These are phyloP conservation scores for Drosophila suzukii DNA, from an alignment of 1,140 invertebrate genomes.

Conservation along the genomic window DNA sequence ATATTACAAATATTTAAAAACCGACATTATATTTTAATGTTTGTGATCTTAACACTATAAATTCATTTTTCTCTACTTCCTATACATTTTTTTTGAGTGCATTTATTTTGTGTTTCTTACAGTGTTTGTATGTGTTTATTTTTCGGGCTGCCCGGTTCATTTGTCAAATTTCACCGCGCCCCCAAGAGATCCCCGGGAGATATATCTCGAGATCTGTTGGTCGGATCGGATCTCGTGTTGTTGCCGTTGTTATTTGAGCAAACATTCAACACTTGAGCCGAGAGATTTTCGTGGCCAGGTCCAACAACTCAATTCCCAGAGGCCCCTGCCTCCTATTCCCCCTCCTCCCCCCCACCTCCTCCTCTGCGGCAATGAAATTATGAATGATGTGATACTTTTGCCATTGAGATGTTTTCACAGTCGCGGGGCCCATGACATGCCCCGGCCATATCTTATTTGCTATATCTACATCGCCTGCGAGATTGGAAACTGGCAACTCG, in stretches of 20 bases:
- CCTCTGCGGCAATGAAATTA: constrained; percentile 75
- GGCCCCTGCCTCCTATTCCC: neutral
- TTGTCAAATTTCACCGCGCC: constrained; percentile 81
- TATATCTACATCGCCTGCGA: constrained; percentile 75
- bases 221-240: constrained; percentile 44
- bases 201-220: constrained; percentile 55
- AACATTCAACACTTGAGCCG: constrained; percentile 82
- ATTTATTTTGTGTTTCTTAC: constrained; percentile 8
- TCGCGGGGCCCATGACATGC: constrained; percentile 77
- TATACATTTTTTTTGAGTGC: neutral
- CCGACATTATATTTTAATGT: too few species aligned
- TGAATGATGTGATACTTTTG: constrained; percentile 84
- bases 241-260: constrained; percentile 79
- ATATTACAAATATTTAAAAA: too few species aligned
- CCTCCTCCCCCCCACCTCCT: neutral
- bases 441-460: constrained; percentile 82
- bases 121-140: constrained; percentile 32
- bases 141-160: constrained; percentile 65
- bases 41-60: neutral
- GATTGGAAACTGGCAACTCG: constrained; percentile 51
- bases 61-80: neutral
- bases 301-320: constrained; percentile 76
- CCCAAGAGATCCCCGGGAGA: constrained; percentile 57
- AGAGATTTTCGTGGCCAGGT: constrained; percentile 80
- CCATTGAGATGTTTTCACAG: constrained; percentile 84